phyloP scores from a whole-genome alignment of 2,113 vertebrate species.

The Larimichthys crocea region DNA sequence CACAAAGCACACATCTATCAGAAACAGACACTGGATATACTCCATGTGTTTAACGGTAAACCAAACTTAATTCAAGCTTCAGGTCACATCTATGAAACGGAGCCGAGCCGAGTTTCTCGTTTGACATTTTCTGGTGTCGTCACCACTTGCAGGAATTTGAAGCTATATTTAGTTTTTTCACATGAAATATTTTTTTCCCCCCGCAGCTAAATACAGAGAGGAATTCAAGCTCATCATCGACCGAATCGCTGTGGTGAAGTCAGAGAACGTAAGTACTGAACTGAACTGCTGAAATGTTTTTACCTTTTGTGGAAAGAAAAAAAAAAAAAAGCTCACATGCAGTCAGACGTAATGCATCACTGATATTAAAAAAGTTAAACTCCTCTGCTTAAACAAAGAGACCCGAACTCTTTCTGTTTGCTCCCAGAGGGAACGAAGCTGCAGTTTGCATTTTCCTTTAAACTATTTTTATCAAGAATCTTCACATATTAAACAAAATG shows the following conservation, averaged over 20 bases:
- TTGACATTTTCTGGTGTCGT: neutral
- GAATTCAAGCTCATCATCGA: slow-evolving; percentile 87
- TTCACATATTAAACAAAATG: neutral
- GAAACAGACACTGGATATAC: neutral
- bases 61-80: neutral
- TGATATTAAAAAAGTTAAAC: neutral
- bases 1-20: neutral
- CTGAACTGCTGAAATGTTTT: slow-evolving; percentile 31
- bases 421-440: slow-evolving; percentile 27
- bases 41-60: neutral
- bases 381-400: neutral
- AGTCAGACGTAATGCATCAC: neutral
- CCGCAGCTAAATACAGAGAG: slow-evolving; percentile 86
- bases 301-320: slow-evolving; percentile 50
- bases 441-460: neutral
- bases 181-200: neutral
- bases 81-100: neutral
- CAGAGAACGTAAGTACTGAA: slow-evolving; percentile 83
- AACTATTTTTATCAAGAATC: neutral
- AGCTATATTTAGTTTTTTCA: slow-evolving; percentile 36
- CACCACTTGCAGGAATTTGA: neutral
- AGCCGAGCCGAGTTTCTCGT: neutral
- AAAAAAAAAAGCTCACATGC: neutral
- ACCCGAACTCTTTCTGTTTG: neutral
- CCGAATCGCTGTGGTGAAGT: slow-evolving; percentile 85